Base-by-base conservation (phyloP, 2,113 vertebrate species). In the Leptocoma aspasia region DNA sequence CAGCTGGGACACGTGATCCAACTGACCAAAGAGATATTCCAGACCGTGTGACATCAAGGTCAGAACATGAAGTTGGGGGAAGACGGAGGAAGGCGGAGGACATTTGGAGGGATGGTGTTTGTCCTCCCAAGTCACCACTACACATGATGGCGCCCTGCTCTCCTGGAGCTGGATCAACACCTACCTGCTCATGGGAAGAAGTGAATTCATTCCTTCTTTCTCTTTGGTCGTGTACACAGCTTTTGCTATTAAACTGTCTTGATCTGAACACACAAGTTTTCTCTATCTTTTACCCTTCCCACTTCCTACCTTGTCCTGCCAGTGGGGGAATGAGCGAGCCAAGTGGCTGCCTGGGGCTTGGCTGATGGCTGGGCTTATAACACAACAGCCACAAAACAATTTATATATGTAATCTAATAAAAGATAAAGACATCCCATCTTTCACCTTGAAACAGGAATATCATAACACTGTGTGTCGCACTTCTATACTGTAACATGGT, bases 321-420 rank as follows among this genome's bases (percentile, higher is more conserved):
- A 70, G 21, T 15, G 22, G 21, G 11, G 3, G 13, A 64, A 30
- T 28, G 13, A 80, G 35, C 7, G 5, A 56, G 26, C 0, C 0
- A 21, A 21, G 30, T 33, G 53, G 14, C 20, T 49, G 35, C 17
- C 4, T 49, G 31, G 14, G 21, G 31, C 9, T 64, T 88, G 31
- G 11, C 26, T 56, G 35, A 17, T 26, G 44, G 33, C 21, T 49
- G 35, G 11, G 26, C 11, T 42, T 56, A 71, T 64, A 71, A 16
- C 60, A 60, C 11, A 33, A 60, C 11, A 52, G 19, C 15, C 19
- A 71, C 15, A 72, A 69, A 82, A n/a, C 26, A 61, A 47, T 41
- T 83, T 41, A 4, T 33, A 15, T 24, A 31, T 0, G 22, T 8
- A 72, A 69, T 44, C 31, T 39, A 89, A 23, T 13, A 73, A 50